Conservation (phyloP, 2,797 vertebrate species). For the Heterohyrax brucei region DNA sequence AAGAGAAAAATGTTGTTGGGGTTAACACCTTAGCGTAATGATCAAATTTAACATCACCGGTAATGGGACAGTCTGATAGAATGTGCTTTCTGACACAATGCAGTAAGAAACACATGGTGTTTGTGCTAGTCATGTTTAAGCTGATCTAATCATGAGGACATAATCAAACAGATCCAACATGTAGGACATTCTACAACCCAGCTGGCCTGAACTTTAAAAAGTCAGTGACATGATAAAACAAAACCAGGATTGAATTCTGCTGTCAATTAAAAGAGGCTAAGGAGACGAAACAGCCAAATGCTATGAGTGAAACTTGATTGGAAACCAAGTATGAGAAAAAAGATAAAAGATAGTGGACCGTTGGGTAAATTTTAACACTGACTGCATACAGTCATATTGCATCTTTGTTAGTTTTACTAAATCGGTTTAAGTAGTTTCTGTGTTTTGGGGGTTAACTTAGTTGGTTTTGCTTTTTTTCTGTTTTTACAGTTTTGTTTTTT, state of each 20-base stretch:
- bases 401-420: neutral
- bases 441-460: constrained; percentile 29
- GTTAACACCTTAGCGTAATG: constrained; percentile 30
- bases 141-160: neutral
- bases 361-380: neutral
- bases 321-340: neutral
- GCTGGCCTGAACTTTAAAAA: neutral
- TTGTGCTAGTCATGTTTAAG: neutral
- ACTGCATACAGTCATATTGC: neutral
- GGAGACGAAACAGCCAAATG: neutral
- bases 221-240: neutral
- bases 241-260: neutral
- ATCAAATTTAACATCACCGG: neutral
- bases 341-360: neutral
- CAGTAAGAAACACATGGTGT: neutral
- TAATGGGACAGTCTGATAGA: neutral
- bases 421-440: constrained; percentile 2
- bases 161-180: neutral
- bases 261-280: neutral
- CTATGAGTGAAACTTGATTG: neutral
- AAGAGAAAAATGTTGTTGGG: neutral
- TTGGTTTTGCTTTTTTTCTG: neutral
- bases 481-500: no score
- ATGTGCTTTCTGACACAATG: neutral
- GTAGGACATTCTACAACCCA: neutral